phyloP scores from a whole-genome alignment of 2,888 invertebrate genomes.

The Cerastis leucographa region DNA sequence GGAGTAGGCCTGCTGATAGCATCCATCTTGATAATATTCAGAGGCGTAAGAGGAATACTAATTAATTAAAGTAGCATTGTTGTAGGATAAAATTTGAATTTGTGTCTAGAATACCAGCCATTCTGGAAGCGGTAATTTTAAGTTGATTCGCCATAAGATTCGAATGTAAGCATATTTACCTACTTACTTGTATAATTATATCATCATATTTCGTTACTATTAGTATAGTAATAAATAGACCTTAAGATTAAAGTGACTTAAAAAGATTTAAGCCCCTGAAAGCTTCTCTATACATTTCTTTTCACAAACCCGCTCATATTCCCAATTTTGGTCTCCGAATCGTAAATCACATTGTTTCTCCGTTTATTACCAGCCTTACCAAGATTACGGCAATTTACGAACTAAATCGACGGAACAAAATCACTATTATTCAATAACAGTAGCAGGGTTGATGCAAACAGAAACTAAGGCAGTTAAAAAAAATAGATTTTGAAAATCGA shows the following conservation, averaged over 20 bases:
- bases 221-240: neutral
- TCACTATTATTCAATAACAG: constrained; percentile 60
- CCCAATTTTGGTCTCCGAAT: constrained; percentile 25
- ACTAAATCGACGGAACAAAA: constrained; percentile 70
- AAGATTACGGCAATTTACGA: constrained; percentile 65
- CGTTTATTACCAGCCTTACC: constrained; percentile 47
- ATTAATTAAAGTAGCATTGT: neutral
- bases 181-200: neutral
- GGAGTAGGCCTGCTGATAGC: constrained; percentile 38
- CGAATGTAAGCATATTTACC: too few species aligned
- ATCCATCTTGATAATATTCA: constrained; percentile 36
- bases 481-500: neutral
- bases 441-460: constrained; percentile 42
- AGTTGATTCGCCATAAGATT: too few species aligned
- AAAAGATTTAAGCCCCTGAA: neutral
- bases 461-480: neutral
- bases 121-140: neutral
- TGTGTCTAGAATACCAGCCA: neutral
- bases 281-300: constrained; percentile 5
- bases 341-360: constrained; percentile 55
- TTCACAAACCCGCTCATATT: constrained; percentile 20
- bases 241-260: neutral
- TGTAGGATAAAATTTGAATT: too few species aligned
- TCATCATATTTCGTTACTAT: neutral
- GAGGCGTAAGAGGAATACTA: constrained; percentile 7